A percentile compares a stretch with the other conserved stretches of the same genome.
These are phyloP conservation scores for Agriotes lineatus DNA, from an alignment of 2,888 invertebrate genomes.

Conservation along the genomic window DNA sequence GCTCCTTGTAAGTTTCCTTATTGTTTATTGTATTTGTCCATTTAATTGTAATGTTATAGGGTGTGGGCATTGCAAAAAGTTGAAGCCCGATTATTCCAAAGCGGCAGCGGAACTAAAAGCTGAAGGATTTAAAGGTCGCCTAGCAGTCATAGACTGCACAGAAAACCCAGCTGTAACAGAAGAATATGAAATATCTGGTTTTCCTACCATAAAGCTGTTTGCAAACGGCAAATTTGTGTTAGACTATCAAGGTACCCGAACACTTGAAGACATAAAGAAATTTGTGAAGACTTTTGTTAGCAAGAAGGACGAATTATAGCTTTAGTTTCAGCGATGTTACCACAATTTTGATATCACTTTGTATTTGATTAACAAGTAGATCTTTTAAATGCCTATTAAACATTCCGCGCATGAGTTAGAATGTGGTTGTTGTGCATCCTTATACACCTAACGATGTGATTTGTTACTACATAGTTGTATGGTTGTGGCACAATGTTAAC, in stretches of 20 bases:
- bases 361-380: too few relatives aligned
- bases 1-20: conserved; percentile 76
- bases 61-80: conserved; percentile 80
- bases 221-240: conserved; percentile 68
- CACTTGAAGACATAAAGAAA: too few relatives aligned
- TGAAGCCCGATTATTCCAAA: conserved; percentile 76
- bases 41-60: conserved; percentile 66
- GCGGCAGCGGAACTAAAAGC: conserved; percentile 68
- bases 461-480: too few relatives aligned
- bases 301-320: too few relatives aligned
- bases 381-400: too few relatives aligned
- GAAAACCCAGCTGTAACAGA: conserved; percentile 72
- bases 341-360: too few relatives aligned
- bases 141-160: conserved; percentile 77
- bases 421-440: too few relatives aligned
- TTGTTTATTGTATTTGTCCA: background rate
- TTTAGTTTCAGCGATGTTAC: too few relatives aligned
- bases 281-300: too few relatives aligned
- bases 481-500: too few relatives aligned
- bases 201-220: conserved; percentile 78
- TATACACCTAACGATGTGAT: too few relatives aligned
- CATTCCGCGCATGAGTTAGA: too few relatives aligned
- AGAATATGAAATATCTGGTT: conserved; percentile 72
- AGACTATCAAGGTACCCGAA: conserved; percentile 74
- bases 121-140: conserved; percentile 60